These are phyloP conservation scores for Coregonus suidteri DNA, from an alignment of 2,797 vertebrate genomes.

Conservation along the genomic window DNA sequence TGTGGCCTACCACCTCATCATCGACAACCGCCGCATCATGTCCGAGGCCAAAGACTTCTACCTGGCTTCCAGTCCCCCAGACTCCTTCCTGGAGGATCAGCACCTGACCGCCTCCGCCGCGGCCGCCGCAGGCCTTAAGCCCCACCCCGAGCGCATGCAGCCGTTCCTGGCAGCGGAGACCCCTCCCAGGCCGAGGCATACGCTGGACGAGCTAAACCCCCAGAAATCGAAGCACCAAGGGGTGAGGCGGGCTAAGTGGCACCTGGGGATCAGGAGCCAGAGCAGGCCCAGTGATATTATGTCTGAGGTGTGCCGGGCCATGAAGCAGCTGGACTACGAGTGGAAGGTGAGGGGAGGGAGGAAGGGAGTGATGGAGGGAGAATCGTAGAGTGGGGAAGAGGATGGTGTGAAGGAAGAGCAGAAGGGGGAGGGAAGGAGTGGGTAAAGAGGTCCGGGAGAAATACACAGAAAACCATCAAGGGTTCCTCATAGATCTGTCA, in stretches of 20 bases:
- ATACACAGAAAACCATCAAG: no score
- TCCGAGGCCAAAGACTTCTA: conserved; percentile 98
- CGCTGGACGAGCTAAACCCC: conserved; percentile 95
- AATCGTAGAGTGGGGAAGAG: background rate
- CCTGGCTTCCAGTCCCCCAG: conserved; percentile 93
- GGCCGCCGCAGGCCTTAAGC: conserved; percentile 66
- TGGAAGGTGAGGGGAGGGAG: conserved; percentile 99
- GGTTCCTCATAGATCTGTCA: background rate
- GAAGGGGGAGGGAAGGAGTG: background rate
- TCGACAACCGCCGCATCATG: conserved; percentile 99
- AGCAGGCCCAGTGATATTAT: conserved; percentile 97
- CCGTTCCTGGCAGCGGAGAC: conserved; percentile 89
- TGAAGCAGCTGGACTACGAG: conserved; percentile 97
- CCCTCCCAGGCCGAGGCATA: conserved; percentile 88
- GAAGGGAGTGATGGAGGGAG: background rate
- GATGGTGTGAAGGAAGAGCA: background rate
- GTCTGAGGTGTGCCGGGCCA: conserved; percentile 97
- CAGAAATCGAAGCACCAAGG: conserved; percentile 98
- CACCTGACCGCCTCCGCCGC: conserved; percentile 70
- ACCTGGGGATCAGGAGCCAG: conserved; percentile 96
- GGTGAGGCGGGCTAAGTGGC: conserved; percentile 96
- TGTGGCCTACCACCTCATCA: conserved; percentile 97
- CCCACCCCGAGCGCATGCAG: conserved; percentile 89
- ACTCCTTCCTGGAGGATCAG: conserved; percentile 95
- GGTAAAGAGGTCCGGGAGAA: no score